Conservation (phyloP, 2,888 invertebrate species). For the Uropetala carovei region DNA sequence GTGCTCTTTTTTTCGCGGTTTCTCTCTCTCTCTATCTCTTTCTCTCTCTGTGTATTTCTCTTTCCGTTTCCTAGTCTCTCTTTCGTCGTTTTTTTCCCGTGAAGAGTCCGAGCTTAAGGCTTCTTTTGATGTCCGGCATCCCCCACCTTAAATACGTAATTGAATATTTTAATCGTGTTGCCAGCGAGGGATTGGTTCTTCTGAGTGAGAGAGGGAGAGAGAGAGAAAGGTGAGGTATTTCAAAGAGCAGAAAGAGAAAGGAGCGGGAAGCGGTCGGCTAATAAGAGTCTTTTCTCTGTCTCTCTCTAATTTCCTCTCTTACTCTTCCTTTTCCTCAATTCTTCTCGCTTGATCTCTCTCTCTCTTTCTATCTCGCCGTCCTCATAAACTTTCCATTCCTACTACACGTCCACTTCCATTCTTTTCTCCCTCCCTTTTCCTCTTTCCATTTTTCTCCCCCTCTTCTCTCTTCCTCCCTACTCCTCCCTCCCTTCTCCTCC, state of each 20-base stretch:
- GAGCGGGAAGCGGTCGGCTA: background rate
- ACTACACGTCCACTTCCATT: no score
- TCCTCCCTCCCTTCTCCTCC: background rate
- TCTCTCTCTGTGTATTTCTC: no score
- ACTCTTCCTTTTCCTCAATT: background rate
- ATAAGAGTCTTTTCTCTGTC: background rate
- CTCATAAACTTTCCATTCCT: background rate
- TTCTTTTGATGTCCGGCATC: background rate
- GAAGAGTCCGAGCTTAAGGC: background rate
- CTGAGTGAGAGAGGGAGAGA: background rate
- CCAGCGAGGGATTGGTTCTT: background rate
- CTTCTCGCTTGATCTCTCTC: background rate
- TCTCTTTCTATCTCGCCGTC: background rate
- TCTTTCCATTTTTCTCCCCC: background rate
- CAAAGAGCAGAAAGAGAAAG: background rate
- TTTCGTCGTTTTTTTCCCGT: background rate
- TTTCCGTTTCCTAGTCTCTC: background rate
- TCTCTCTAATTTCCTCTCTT: background rate
- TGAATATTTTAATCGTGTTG: constrained; percentile 32
- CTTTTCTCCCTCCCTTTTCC: background rate
- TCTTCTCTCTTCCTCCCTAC: background rate
- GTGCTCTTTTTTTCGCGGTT: background rate
- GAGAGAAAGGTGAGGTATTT: background rate
- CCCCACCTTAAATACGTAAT: background rate
- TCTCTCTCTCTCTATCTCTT: background rate